Evolutionary conservation across 1,140 invertebrate genomes (phyloP).

Genomic region (Drosophila tropicalis): DNA sequence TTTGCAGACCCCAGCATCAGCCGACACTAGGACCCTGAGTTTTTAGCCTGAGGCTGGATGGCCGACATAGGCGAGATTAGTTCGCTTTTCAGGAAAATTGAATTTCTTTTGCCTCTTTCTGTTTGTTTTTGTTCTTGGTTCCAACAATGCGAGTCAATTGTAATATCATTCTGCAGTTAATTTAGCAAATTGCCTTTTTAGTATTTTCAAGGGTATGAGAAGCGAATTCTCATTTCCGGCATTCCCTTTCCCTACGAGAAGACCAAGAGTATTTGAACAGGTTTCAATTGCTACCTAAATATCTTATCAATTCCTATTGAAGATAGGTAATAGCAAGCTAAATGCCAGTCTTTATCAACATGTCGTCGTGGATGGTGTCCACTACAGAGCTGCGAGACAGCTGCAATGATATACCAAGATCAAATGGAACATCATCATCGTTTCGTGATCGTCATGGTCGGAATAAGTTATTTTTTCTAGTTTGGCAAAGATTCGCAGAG

Average conservation of each 20-base stretch:
- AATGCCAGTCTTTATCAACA: constrained; percentile 60
- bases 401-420: constrained; percentile 8
- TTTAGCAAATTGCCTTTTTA: constrained; percentile 29
- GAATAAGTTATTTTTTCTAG: constrained; percentile 38
- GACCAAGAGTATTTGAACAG: neutral
- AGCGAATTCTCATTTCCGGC: constrained; percentile 10
- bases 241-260: neutral
- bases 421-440: constrained; percentile 5
- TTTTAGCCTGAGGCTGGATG: neutral
- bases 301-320: constrained; percentile 59
- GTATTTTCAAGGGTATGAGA: neutral
- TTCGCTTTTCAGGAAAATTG: constrained; percentile 24
- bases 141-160: constrained; percentile 25
- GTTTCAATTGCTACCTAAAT: constrained; percentile 12
- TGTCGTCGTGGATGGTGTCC: constrained; percentile 70
- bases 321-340: constrained; percentile 24
- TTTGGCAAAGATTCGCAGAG: constrained; percentile 57
- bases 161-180: constrained; percentile 37
- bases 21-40: constrained; percentile 7
- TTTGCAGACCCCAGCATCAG: constrained; percentile 11
- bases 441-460: constrained; percentile 10
- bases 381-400: constrained; percentile 50
- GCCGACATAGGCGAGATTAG: constrained; percentile 14
- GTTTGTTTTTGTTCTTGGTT: neutral
- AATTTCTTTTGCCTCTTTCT: constrained; percentile 18